These are phyloP conservation scores for Syngnathoides biaculeatus DNA, from an alignment of 2,113 vertebrate genomes.

Conservation along the genomic window DNA sequence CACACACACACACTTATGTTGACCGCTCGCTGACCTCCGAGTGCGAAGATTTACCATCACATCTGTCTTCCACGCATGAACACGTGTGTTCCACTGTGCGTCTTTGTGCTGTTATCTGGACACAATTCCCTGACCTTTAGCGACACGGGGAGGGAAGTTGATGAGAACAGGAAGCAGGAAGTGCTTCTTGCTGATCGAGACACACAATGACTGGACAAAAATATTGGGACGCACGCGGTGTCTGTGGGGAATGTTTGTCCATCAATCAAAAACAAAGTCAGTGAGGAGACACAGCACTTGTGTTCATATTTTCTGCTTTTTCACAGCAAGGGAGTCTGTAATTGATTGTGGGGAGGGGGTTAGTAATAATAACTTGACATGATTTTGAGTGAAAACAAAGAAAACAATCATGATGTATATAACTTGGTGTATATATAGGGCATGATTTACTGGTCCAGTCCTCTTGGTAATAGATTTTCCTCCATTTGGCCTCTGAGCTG, in stretches of 20 bases:
- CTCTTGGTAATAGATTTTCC: too few species aligned
- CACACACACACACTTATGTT: constrained; percentile 21
- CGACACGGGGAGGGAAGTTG: constrained; percentile 25
- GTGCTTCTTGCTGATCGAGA: constrained; percentile 1
- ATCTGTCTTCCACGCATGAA: constrained; percentile 50
- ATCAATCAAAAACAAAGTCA: not conserved
- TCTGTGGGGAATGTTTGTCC: constrained; percentile 1
- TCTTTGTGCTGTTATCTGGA: constrained; percentile 43
- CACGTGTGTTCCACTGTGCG: constrained; percentile 40
- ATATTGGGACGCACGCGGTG: not conserved
- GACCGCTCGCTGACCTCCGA: constrained; percentile 52
- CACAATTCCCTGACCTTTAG: constrained; percentile 29
- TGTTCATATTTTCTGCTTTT: not conserved
- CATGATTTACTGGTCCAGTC: too few species aligned
- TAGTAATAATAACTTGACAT: not conserved
- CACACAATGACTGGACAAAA: constrained; percentile 9
- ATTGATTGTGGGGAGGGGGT: not conserved
- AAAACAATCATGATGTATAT: too few species aligned
- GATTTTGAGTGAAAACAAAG: not conserved
- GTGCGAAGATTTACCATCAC: constrained; percentile 53
- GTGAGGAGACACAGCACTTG: not conserved
- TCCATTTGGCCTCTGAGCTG: too few species aligned
- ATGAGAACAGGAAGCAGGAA: constrained; percentile 7
- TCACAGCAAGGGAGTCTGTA: not conserved
- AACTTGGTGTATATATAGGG: too few species aligned